Evolutionary conservation across 2,113 vertebrate species (phyloP), one percentile per base, ranked within the genome.

Genomic region (Pelecanoides urinatrix): DNA sequence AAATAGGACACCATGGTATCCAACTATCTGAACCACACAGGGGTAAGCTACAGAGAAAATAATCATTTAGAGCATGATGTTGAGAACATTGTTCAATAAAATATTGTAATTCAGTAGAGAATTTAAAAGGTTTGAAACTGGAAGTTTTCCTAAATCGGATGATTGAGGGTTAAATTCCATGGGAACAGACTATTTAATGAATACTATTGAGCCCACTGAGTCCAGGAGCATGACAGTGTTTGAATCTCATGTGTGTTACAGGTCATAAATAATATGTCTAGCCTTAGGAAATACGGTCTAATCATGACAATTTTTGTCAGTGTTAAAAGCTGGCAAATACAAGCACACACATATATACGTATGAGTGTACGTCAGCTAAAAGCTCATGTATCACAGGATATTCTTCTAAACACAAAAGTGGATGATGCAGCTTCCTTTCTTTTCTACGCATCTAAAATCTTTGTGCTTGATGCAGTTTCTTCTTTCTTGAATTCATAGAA

Each of bases 331-430:
- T 92, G 62, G 9, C 10, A 89, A 63, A 26, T 23, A 38, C 5
- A 62, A 3, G 55, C 17, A 16, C 8, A 19, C 9, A 23, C 10
- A 16, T 6, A 20, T 5, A 10, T 10, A 9, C 1, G 0, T 26
- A 15, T 3, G 1, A 21, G 9, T 47, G 7, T 30, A 30, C 15
- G 27, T 77, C 68, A 63, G 13, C 53, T 76, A 20, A 11, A 81
- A 75, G 20, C 63, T 90, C 17, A 8, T 23, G 7, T 53, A 11
- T 63, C 38, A 30, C n/a, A 90, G 36, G 13, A 5, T 63, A 16
- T 61, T 61, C 25, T 86, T 94, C 25, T 38, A 76, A 86, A 80
- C 22, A 30, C 32, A 53, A 12, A 92, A 84, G 26, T 40, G 25
- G 18, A 53, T 83, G 9, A 17, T 73, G 22, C 9, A 77, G 26